Conservation (phyloP, 2,797 vertebrate species). For the Esox masquinongy region DNA sequence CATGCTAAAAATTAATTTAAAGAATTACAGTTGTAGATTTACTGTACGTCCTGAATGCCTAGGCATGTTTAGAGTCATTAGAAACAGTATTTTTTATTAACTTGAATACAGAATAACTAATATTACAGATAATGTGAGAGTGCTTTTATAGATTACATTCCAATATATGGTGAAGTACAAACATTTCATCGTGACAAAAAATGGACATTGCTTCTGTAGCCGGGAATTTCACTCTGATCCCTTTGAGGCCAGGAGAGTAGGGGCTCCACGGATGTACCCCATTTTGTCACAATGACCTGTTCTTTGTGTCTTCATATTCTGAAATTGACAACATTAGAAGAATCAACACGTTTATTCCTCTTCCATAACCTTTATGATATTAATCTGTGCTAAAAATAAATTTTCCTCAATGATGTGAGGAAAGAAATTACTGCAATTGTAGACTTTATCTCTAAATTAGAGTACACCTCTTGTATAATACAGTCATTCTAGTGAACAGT, state of each 20-base stretch:
- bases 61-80: neutral
- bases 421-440: neutral
- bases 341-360: neutral
- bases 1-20: too few relatives aligned
- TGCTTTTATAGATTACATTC: neutral
- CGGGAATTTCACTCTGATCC: neutral
- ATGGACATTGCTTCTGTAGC: neutral
- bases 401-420: neutral
- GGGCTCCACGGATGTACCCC: constrained; percentile 59
- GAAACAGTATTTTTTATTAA: neutral
- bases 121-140: neutral
- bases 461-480: neutral
- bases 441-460: neutral
- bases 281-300: constrained; percentile 57
- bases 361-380: neutral
- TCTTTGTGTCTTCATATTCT: constrained; percentile 58
- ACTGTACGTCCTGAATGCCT: neutral
- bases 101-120: neutral
- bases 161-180: neutral
- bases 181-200: neutral
- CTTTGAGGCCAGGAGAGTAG: constrained; percentile 53
- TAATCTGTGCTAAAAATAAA: neutral
- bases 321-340: neutral
- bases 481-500: constrained; percentile 20
- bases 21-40: too few relatives aligned